A percentile compares a stretch with the other conserved stretches of the same genome.
phyloP scores from a whole-genome alignment of 2,113 vertebrate genomes.

The Lynx canadensis region DNA sequence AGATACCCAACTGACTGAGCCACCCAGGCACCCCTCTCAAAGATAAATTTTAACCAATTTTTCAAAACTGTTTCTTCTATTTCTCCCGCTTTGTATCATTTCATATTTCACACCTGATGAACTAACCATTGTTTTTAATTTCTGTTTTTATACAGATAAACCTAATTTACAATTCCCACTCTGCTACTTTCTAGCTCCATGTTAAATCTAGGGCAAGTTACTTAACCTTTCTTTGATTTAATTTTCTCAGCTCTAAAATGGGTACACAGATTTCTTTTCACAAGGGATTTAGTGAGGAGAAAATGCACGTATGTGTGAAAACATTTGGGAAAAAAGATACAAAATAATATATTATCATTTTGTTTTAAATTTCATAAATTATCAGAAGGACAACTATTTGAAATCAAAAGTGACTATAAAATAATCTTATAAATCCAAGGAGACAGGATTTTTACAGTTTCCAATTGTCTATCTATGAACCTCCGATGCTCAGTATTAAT shows the following conservation, averaged over 20 bases:
- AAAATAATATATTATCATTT: conserved; percentile 37
- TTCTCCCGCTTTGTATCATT: conserved; percentile 25
- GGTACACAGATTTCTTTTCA: background rate
- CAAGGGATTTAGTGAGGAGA: background rate
- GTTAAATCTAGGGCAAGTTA: background rate
- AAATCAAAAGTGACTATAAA: conserved; percentile 45
- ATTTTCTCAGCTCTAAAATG: conserved; percentile 52
- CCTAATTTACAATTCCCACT: background rate
- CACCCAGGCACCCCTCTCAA: background rate
- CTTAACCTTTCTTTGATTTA: conserved; percentile 13
- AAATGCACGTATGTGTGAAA: background rate
- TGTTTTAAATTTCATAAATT: conserved; percentile 33
- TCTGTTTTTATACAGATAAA: conserved; percentile 20
- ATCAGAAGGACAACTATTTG: background rate
- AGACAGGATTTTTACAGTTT: conserved; percentile 31
- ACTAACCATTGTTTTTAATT: conserved; percentile 46
- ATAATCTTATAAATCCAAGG: conserved; percentile 52
- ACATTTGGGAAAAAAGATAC: background rate
- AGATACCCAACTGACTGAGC: too few relatives aligned
- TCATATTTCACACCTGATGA: background rate
- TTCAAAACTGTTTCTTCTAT: conserved; percentile 35
- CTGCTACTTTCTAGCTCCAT: background rate
- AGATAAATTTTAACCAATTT: conserved; percentile 17
- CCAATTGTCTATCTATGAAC: conserved; percentile 42
- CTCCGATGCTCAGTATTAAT: conserved; percentile 14